Base-by-base conservation (phyloP, 2,797 vertebrate species). In the Nasua narica region DNA sequence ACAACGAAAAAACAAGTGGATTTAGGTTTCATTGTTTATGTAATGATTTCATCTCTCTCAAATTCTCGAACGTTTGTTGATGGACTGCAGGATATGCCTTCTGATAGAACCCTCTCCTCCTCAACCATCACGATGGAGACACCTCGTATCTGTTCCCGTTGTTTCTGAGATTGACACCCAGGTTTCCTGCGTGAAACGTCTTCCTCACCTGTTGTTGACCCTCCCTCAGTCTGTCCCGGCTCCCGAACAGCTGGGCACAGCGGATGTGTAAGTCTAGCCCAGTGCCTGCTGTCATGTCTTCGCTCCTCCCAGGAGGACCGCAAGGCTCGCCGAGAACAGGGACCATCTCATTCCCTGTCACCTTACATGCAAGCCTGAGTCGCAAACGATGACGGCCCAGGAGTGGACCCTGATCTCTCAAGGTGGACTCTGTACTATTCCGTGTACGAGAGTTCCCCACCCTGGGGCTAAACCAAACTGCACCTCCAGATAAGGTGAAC, bases 221-320 rank as follows among this genome's bases (percentile, higher is more conserved):
- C 37, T 35, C 15, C n/a, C 46, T 7, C 0, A 11, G 56, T 14
- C 83, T 43, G 58, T 5, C 32, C 40, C 16, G 1, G 27, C 23
- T 84, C 27, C 50, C 1, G 10, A 18, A 35, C 9, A 14, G 54
- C 43, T 46, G 43, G 35, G 32, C 11, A 1, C 0, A 27, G 79
- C 52, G 46, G 52, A 29, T 1, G 2, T 1, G 0, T 23, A 43
- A 52, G 50, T 2, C n/a, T 23, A 29, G 56, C 52, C 50, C 1
- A 12, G 35, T 35, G 56, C 25, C 37, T 18, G 0, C 52, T 29
- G 7, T 13, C 10, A 0, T 2, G n/a, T 25, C 54, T 12, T 29
- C 32, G 25, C 46, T 15, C 23, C 52, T 35, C 19, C 78, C 29
- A 23, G 46, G 46, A n/a, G 37, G 13, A 3, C 1, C 0, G 11